A percentile compares a stretch with the other conserved stretches of the same genome.
Conservation (phyloP, 2,113 vertebrate genomes). For the Puffinus mauretanicus region DNA sequence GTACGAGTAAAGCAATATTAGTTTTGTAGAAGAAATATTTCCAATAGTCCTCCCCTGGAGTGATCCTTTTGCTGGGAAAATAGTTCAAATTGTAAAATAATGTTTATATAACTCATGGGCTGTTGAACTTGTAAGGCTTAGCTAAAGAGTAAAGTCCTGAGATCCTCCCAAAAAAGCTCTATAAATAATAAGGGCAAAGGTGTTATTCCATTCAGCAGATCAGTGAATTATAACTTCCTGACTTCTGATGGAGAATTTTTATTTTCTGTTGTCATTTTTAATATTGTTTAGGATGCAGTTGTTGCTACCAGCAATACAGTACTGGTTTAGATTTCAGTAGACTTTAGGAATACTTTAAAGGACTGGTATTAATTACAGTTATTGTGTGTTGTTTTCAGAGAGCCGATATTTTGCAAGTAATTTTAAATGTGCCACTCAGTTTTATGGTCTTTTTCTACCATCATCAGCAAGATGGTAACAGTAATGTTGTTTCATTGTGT, state of each 20-base stretch:
- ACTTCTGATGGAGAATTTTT: not conserved
- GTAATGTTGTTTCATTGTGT: not conserved
- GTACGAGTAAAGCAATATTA: not conserved
- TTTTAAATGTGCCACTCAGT: not conserved
- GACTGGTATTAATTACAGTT: conserved; percentile 41
- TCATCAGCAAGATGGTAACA: not conserved
- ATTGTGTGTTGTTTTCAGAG: conserved; percentile 6
- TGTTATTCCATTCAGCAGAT: not conserved
- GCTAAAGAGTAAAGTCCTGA: conserved; percentile 51
- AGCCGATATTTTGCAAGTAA: not conserved
- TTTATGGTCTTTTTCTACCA: not conserved
- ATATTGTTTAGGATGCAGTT: not conserved
- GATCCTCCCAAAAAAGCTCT: not conserved
- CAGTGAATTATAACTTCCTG: not conserved
- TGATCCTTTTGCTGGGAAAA: conserved; percentile 17
- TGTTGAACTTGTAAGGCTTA: conserved; percentile 52
- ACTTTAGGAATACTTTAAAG: not conserved
- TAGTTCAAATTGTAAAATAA: not conserved
- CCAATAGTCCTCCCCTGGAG: not conserved
- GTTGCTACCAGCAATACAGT: not conserved
- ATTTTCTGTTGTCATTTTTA: not conserved
- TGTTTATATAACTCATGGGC: conserved; percentile 54
- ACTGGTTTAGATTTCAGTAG: not conserved
- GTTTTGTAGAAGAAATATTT: not conserved
- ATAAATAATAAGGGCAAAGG: conserved; percentile 42